phyloP scores from a whole-genome alignment of 2,888 invertebrate species.

The Listrodromus nycthemerus region DNA sequence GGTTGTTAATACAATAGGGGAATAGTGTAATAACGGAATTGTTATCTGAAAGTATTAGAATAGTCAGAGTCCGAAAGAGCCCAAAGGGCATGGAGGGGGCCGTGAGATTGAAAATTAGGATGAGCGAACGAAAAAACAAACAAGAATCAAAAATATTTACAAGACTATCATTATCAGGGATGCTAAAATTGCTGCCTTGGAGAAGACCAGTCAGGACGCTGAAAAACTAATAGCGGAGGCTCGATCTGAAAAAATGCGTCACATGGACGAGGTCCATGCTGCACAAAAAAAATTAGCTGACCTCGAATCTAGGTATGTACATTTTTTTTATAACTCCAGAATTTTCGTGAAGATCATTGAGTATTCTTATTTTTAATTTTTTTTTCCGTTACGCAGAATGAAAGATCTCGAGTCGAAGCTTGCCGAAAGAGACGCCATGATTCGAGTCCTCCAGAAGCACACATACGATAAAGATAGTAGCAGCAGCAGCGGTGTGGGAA shows the following conservation, averaged over 20 bases:
- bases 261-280: constrained; percentile 95
- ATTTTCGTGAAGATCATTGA: background rate
- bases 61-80: background rate
- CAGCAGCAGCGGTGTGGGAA: constrained; percentile 85
- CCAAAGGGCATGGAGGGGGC: too few relatives aligned
- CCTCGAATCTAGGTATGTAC: constrained; percentile 90
- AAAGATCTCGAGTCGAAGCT: constrained; percentile 95
- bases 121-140: background rate
- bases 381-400: constrained; percentile 85
- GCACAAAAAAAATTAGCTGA: constrained; percentile 95
- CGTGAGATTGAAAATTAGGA: background rate
- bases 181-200: constrained; percentile 91
- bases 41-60: background rate
- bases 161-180: constrained; percentile 50
- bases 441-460: constrained; percentile 93
- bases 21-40: background rate
- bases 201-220: constrained; percentile 93
- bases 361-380: constrained; percentile 1
- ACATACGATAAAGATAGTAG: constrained; percentile 90
- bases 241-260: constrained; percentile 93
- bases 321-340: constrained; percentile 8
- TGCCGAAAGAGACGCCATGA: constrained; percentile 96
- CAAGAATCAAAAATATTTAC: background rate
- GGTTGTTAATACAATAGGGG: too few relatives aligned
- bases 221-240: constrained; percentile 95